Conservation (phyloP, 2,797 vertebrate genomes). For the Thalassophryne amazonica region DNA sequence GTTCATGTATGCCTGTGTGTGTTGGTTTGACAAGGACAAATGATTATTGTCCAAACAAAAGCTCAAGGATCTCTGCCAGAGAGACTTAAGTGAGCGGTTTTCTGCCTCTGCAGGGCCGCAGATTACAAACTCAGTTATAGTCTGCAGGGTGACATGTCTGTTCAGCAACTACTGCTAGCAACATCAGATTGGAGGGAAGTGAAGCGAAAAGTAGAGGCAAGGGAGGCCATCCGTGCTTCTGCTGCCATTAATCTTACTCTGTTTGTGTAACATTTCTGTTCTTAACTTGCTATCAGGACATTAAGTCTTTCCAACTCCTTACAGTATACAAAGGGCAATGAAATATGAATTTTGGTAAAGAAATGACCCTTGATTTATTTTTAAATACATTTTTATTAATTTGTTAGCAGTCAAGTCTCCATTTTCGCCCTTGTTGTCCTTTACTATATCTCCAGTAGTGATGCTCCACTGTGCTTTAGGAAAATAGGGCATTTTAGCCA, state of each 20-base stretch:
- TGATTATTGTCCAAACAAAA: conserved; percentile 51
- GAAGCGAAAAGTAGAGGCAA: conserved; percentile 26
- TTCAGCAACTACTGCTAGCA: conserved; percentile 66
- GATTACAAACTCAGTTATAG: conserved; percentile 72
- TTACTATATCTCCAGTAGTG: too few species aligned
- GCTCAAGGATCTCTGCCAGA: conserved; percentile 52
- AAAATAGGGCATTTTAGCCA: too few species aligned
- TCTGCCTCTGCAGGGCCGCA: conserved; percentile 63
- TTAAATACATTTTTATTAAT: too few species aligned
- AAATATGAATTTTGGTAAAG: too few species aligned
- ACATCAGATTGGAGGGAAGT: conserved; percentile 51
- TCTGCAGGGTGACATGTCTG: conserved; percentile 60
- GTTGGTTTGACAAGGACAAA: conserved; percentile 42
- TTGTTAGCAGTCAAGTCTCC: too few species aligned
- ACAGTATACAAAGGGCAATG: not conserved
- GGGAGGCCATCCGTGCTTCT: conserved; percentile 22
- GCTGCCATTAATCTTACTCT: conserved; percentile 55
- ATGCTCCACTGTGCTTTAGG: too few species aligned
- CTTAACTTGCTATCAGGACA: conserved; percentile 5
- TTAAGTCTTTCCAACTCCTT: not conserved
- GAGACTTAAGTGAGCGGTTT: conserved; percentile 37
- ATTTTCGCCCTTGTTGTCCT: too few species aligned
- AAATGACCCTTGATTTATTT: too few species aligned
- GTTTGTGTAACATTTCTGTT: conserved; percentile 20
- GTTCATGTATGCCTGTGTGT: conserved; percentile 19